A percentile compares a stretch with the other conserved stretches of the same genome.
Conservation (phyloP, 53 echinoderm and acorn worm species). For the Holothuria scabra region DNA sequence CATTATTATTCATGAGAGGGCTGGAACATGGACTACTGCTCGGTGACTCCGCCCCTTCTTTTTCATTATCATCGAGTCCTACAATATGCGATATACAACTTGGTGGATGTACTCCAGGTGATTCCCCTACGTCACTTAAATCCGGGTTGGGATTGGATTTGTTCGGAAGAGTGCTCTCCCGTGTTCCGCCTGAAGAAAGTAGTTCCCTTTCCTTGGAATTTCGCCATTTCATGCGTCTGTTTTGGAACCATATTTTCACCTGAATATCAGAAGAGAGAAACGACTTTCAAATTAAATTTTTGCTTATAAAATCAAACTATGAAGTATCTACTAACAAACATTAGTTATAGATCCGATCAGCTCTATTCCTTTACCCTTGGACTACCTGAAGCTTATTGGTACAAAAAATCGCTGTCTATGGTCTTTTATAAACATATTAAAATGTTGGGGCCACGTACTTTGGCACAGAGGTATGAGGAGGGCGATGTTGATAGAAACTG, state of each 20-base stretch:
- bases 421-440: too few relatives aligned
- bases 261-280: constrained; percentile 19
- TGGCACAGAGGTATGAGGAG: too few relatives aligned
- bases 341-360: too few relatives aligned
- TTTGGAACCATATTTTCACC: constrained; percentile 99
- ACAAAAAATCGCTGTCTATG: too few relatives aligned
- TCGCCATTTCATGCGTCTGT: constrained; percentile 97
- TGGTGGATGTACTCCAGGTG: constrained; percentile 38
- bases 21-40: constrained; percentile 83
- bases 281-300: not conserved
- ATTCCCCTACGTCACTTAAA: constrained; percentile 86
- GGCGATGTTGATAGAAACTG: too few relatives aligned
- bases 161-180: constrained; percentile 91
- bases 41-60: constrained; percentile 67
- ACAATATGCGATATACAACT: constrained; percentile 39
- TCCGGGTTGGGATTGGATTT: constrained; percentile 97
- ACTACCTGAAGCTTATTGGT: too few relatives aligned
- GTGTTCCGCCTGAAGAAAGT: constrained; percentile 84
- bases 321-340: constrained; percentile 1
- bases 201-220: constrained; percentile 96
- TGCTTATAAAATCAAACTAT: not conserved
- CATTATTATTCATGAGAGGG: constrained; percentile 47
- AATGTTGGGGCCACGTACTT: too few relatives aligned
- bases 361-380: too few relatives aligned
- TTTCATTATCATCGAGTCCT: constrained; percentile 56